A percentile compares a stretch with the other conserved stretches of the same genome.
These are phyloP conservation scores for Carapus acus DNA, from an alignment of 2,797 vertebrate genomes.

Conservation along the genomic window DNA sequence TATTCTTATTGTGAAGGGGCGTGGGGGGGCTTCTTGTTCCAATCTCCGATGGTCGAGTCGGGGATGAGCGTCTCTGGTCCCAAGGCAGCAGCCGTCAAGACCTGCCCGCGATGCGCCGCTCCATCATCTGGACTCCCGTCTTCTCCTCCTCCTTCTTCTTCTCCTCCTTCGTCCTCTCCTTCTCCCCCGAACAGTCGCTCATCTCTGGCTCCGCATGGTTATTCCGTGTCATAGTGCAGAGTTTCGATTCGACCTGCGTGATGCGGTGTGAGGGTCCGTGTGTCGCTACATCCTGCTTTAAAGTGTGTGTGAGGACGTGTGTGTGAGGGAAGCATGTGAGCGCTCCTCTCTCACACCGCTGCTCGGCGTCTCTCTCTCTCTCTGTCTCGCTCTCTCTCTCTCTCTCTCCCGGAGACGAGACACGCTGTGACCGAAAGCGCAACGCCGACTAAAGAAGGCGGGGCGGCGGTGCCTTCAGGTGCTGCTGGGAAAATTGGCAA, in stretches of 20 bases:
- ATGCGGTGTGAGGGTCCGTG: constrained; percentile 4
- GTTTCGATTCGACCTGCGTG: constrained; percentile 2
- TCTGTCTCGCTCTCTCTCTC: constrained; percentile 10
- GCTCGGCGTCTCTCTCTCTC: constrained; percentile 22
- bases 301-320: constrained; percentile 23
- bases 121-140: constrained; percentile 37
- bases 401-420: constrained; percentile 11
- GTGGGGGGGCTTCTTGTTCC: too few species aligned
- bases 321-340: constrained; percentile 23
- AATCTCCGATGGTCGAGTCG: constrained; percentile 13
- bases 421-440: constrained; percentile 46
- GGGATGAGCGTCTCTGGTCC: constrained; percentile 51
- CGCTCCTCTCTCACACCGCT: constrained; percentile 17
- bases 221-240: constrained; percentile 31
- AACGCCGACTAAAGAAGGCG: too few species aligned
- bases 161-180: neutral
- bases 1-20: too few species aligned
- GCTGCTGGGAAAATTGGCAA: constrained; percentile 8
- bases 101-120: constrained; percentile 41
- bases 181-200: constrained; percentile 27
- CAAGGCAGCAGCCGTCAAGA: constrained; percentile 58
- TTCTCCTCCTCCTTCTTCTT: constrained; percentile 13
- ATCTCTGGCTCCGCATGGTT: constrained; percentile 26
- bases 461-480: constrained; percentile 33
- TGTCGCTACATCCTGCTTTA: constrained; percentile 61